Conservation (phyloP, 2,797 vertebrate species). For the Sardinella longiceps region DNA sequence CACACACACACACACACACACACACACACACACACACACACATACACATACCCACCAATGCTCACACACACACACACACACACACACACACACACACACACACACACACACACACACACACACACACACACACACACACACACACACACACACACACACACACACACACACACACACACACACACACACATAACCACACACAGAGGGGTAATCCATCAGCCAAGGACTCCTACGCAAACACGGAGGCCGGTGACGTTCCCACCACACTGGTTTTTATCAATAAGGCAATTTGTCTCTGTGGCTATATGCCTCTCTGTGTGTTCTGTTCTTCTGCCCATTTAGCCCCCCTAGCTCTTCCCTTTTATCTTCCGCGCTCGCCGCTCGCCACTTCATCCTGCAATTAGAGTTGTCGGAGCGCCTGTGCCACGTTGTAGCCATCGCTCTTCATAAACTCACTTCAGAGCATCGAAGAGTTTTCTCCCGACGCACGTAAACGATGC, state of each 20-base stretch:
- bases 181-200: slow-evolving; percentile 36
- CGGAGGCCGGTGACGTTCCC: slow-evolving; percentile 46
- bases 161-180: background rate
- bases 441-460: slow-evolving; percentile 59
- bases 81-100: background rate
- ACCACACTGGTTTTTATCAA: slow-evolving; percentile 65
- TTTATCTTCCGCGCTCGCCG: slow-evolving; percentile 67
- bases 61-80: no score
- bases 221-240: slow-evolving; percentile 54
- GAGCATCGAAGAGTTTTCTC: slow-evolving; percentile 2
- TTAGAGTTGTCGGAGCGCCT: slow-evolving; percentile 58
- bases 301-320: slow-evolving; percentile 66
- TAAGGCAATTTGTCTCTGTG: slow-evolving; percentile 71
- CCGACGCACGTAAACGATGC: background rate
- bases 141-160: background rate
- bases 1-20: background rate
- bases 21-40: background rate
- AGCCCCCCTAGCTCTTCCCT: slow-evolving; percentile 61
- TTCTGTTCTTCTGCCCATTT: slow-evolving; percentile 64
- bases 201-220: slow-evolving; percentile 67
- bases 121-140: background rate
- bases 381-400: slow-evolving; percentile 70
- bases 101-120: background rate
- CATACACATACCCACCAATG: slow-evolving; percentile 14
- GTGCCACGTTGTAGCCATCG: slow-evolving; percentile 51